Evolutionary conservation across 2,113 vertebrate genomes (phyloP).

Genomic region (Peromyscus leucopus): DNA sequence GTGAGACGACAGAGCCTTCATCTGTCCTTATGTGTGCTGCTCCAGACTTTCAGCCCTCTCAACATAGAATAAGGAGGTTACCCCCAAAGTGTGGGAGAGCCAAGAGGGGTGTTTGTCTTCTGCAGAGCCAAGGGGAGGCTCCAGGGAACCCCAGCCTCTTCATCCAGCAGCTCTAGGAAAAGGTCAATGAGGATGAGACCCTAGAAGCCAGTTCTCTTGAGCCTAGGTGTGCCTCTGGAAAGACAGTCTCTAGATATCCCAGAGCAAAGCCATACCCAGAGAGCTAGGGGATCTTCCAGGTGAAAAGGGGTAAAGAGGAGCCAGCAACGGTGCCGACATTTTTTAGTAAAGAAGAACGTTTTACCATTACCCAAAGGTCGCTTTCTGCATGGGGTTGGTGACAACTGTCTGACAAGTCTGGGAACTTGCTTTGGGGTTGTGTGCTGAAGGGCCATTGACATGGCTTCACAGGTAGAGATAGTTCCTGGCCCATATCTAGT

Average conservation of each 20-base stretch:
- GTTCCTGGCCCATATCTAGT: not conserved
- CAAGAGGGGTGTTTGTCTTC: not conserved
- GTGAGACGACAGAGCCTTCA: not conserved
- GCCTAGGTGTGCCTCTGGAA: not conserved
- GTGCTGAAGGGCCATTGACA: not conserved
- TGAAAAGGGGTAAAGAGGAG: not conserved
- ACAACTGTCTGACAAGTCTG: not conserved
- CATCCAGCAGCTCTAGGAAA: not conserved
- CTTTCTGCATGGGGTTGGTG: accelerated
- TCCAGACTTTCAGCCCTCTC: not conserved
- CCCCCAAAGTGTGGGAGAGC: not conserved
- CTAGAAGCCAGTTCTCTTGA: not conserved
- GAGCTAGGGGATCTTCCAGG: not conserved
- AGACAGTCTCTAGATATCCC: not conserved
- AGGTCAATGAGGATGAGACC: accelerated
- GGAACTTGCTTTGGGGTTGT: not conserved
- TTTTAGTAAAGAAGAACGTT: not conserved
- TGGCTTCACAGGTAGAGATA: not conserved
- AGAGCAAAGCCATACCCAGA: not conserved
- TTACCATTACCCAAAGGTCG: too few relatives aligned
- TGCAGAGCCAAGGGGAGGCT: not conserved
- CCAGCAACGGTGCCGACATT: not conserved
- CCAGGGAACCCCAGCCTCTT: not conserved
- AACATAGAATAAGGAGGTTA: not conserved
- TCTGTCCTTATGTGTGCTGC: not conserved